Evolutionary conservation across 2,113 vertebrate species (phyloP).

Genomic region (Rynchops niger): DNA sequence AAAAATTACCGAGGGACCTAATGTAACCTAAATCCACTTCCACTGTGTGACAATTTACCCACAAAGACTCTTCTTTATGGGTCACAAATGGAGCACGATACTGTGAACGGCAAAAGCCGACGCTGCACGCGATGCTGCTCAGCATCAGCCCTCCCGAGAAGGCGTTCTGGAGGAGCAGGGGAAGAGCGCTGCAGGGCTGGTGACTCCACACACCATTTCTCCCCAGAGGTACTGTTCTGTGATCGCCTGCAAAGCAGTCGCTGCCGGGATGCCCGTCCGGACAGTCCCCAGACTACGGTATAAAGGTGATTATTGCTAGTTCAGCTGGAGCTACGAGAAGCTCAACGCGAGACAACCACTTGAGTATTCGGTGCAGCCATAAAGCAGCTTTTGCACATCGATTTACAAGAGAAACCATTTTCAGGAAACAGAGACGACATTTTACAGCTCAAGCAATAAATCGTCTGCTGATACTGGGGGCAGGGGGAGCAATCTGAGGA

Average conservation of each 20-base stretch:
- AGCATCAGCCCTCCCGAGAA: neutral
- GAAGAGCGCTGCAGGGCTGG: neutral
- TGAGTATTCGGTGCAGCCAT: accelerated
- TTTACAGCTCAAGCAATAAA: neutral
- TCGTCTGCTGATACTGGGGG: neutral
- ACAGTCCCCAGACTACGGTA: neutral
- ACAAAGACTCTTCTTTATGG: neutral
- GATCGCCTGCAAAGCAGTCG: neutral
- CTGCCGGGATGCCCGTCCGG: neutral
- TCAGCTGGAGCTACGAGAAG: neutral
- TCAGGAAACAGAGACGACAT: neutral
- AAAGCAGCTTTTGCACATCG: neutral
- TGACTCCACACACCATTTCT: neutral
- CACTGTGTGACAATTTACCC: neutral
- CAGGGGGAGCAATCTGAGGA: neutral
- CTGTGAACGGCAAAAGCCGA: neutral
- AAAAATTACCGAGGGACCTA: neutral
- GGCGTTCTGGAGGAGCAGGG: neutral
- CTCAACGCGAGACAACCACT: neutral
- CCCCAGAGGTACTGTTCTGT: neutral
- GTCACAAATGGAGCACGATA: neutral
- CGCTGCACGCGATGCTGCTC: accelerated
- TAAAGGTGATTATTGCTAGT: neutral
- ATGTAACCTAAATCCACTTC: neutral
- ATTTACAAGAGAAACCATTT: neutral